These are phyloP conservation scores for Cololabis saira DNA, from an alignment of 2,113 vertebrate genomes.

Conservation along the genomic window DNA sequence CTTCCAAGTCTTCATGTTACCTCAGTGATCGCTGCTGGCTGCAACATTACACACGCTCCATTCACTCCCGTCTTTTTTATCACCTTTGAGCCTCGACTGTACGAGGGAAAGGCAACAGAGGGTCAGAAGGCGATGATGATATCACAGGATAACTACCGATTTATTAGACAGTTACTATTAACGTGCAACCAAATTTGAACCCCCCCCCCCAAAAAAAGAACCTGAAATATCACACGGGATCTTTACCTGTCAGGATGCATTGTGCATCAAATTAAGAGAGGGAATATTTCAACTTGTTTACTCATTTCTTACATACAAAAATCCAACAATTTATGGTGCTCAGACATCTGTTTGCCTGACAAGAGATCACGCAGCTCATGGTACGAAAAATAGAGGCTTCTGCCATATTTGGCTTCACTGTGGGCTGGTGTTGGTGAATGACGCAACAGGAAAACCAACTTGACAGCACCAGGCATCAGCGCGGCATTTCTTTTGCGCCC, in stretches of 20 bases:
- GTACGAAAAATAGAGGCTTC: constrained; percentile 55
- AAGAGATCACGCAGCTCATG: constrained; percentile 60
- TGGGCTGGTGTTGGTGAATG: constrained; percentile 73
- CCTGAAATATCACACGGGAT: constrained; percentile 59
- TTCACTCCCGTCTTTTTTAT: constrained; percentile 62
- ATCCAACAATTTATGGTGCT: constrained; percentile 61
- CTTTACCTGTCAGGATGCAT: constrained; percentile 74
- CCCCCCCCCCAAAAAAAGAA: constrained; percentile 51
- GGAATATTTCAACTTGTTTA: constrained; percentile 73
- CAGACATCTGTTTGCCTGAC: constrained; percentile 72
- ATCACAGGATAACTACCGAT: constrained; percentile 41
- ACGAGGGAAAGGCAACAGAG: constrained; percentile 59
- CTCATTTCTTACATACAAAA: constrained; percentile 64
- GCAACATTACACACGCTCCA: constrained; percentile 71
- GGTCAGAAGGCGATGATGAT: constrained; percentile 58
- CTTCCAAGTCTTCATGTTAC: constrained; percentile 80
- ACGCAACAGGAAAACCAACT: constrained; percentile 76
- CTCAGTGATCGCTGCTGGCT: constrained; percentile 72
- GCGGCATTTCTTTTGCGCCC: constrained; percentile 73
- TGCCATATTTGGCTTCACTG: constrained; percentile 69
- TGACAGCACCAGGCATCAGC: constrained; percentile 76
- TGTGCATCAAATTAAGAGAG: constrained; percentile 82
- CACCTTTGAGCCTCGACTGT: constrained; percentile 60
- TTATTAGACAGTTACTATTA: constrained; percentile 27
- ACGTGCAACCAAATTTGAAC: constrained; percentile 33